Base-by-base conservation (phyloP, 2,888 invertebrate species). In the Sisyra terminalis region DNA sequence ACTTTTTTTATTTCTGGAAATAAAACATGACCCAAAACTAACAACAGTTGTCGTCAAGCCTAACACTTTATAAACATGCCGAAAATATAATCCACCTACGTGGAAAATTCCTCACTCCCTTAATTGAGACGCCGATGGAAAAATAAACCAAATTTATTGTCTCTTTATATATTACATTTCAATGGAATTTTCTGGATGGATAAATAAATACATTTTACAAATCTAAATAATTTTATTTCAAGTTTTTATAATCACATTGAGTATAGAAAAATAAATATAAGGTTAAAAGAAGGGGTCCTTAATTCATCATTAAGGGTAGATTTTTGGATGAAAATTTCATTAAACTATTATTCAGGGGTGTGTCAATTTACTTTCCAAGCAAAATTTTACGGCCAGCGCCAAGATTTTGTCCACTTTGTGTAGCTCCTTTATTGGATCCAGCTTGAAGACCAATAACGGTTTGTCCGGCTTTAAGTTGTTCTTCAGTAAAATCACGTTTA, bases 361-460 rank as follows among this genome's bases (percentile, higher is more conserved):
- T 10, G 17, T 45, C 46, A 49, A 53, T 57, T 75, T 75, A 89
- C 78, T 90, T 89, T 72, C 87, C 87, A 60, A 89, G 71, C 57
- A 90, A 73, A 67, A 89, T 89, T 64, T 89, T 88, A 59, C 89
- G 82, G 53, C 83, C 78, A 50, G 88, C 88, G 48, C 93, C 93
- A 46, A 92, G 71, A 65, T 85, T 93, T 61, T 78, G 77, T 18
- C 94, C 94, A 18, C 89, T 78, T 65, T 93, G 93, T 46, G 84
- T 81, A 53, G 93, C 93, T 35, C 93, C 94, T 67, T 93, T 90
- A 78, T 96, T 96, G 61, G 80, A 81, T 46, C 96, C 96, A 52
- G 90, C 92, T 65, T 96, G 94, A 41, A 96, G 81, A 55, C 93
- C 92, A 55, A 96, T 85, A 55, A 90, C 71, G 50, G 80, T 75